Conservation (phyloP, 1,140 invertebrate genomes). For the Aphelenchoides fujianensis region DNA sequence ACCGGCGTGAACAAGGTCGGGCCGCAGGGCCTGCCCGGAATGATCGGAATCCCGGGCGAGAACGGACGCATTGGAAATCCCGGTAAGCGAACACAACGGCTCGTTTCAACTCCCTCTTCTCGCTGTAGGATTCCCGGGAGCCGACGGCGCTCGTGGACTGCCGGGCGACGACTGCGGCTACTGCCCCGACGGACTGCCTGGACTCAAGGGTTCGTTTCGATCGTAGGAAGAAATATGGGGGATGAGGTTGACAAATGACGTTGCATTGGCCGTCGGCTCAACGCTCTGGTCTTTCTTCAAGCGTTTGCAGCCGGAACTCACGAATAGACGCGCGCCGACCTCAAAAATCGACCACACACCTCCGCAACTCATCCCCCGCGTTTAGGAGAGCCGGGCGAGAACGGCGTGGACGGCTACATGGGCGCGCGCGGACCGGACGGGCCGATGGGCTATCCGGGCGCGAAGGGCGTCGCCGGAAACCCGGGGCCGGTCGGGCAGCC, state of each 20-base stretch:
- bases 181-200: slow-evolving; percentile 45
- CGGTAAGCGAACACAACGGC: no score
- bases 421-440: not conserved
- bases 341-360: no score
- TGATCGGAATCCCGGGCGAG: slow-evolving; percentile 33
- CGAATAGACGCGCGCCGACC: no score
- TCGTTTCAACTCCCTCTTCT: no score
- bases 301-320: no score
- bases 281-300: no score
- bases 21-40: slow-evolving; percentile 46
- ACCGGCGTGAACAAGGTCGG: slow-evolving; percentile 57
- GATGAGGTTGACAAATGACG: slow-evolving; percentile 27
- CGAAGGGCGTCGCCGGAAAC: slow-evolving; percentile 35
- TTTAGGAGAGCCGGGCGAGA: slow-evolving; percentile 8
- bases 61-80: no score
- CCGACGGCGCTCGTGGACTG: no score
- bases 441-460: slow-evolving; percentile 25
- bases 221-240: slow-evolving; percentile 14
- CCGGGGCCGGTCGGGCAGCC: slow-evolving; percentile 27
- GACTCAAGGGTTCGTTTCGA: slow-evolving; percentile 30
- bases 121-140: no score
- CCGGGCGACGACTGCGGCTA: no score
- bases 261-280: no score
- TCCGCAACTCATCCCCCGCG: no score
- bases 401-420: slow-evolving; percentile 1